Base-by-base conservation (phyloP, 2,797 vertebrate genomes). In the Cossypha polioptera region DNA sequence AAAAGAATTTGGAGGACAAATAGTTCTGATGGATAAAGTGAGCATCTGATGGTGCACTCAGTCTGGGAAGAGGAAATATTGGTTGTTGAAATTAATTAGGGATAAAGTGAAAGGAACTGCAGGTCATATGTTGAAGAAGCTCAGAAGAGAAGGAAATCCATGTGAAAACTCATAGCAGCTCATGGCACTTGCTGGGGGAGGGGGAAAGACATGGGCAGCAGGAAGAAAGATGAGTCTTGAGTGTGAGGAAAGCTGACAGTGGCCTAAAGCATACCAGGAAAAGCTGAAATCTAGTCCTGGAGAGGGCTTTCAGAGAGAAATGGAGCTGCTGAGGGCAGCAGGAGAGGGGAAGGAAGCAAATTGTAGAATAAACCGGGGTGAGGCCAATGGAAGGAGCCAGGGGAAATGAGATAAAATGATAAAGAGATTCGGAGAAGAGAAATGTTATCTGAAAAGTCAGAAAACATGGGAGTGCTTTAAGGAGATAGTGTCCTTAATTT, bases 201-300 rank as follows among this genome's bases (percentile, higher is more conserved):
- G 20, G 35, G 29, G 9, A 24, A 72, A 80, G 86, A 75, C 22
- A 17, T 31, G 54, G 22, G 42, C 9, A 88, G 14, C 5, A 21
- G 38, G 58, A 77, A 68, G 40, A 74, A 81, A 88, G 76, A 96
- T 66, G 55, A 84, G 31, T 25, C 63, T 84, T 94, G 69, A 95
- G 53, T 36, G 26, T 80, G 62, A 96, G 85, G 75, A 83, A 89
- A 96, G 58, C 43, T 95, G 93, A 80, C 95, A 93, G 74, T 72
- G 38, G 75, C 95, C 93, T 90, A 80, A 92, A 91, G 83, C 86
- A 71, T 29, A 92, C 84, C 72, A 76, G 63, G 38, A 36, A 57
- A 80, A 58, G n/a, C 85, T 80, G 72, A 92, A 82, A 86, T 43
- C 43, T 51, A 18, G 35, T 38, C 15, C 53, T 78, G 68, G 13